Percentiles rank a stretch among this genome's conserved stretches.
Conservation (phyloP, 2,797 vertebrate species). For the Nannoperca obscura region DNA sequence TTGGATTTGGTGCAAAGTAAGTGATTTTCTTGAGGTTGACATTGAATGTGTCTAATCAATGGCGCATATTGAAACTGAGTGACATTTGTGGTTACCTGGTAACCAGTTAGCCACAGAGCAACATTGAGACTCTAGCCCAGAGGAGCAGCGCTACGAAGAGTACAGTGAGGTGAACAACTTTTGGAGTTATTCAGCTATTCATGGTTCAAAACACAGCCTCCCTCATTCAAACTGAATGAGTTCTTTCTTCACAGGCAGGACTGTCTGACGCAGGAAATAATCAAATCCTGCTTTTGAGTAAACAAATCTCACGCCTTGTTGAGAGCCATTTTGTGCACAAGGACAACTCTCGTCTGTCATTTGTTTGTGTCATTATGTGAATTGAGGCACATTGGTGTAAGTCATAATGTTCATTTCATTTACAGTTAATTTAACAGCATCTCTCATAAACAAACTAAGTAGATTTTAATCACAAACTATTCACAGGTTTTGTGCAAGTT, state of each 20-base stretch:
- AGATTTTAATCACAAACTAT: not conserved
- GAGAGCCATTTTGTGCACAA: slow-evolving; percentile 16
- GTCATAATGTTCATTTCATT: not conserved
- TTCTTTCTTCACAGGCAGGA: slow-evolving; percentile 62
- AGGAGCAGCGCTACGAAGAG: slow-evolving; percentile 18
- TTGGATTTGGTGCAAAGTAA: not conserved
- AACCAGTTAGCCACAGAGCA: not conserved
- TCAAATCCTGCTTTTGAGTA: slow-evolving; percentile 60
- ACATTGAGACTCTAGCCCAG: slow-evolving; percentile 12
- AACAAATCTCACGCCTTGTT: slow-evolving; percentile 49
- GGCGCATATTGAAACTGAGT: not conserved
- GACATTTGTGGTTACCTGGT: not conserved
- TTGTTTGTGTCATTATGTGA: not conserved
- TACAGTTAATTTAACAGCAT: not conserved
- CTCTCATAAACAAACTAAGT: not conserved
- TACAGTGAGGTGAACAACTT: slow-evolving; percentile 47
- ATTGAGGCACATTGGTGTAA: not conserved
- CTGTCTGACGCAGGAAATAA: slow-evolving; percentile 59
- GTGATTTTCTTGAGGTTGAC: not conserved
- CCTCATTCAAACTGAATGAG: slow-evolving; percentile 64
- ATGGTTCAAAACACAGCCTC: slow-evolving; percentile 47
- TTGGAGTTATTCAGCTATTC: slow-evolving; percentile 50
- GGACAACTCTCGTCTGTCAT: not conserved
- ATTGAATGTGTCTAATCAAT: not conserved
- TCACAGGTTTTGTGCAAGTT: not conserved